Base-by-base conservation (phyloP, 1,140 invertebrate genomes). In the Hestina assimilis region DNA sequence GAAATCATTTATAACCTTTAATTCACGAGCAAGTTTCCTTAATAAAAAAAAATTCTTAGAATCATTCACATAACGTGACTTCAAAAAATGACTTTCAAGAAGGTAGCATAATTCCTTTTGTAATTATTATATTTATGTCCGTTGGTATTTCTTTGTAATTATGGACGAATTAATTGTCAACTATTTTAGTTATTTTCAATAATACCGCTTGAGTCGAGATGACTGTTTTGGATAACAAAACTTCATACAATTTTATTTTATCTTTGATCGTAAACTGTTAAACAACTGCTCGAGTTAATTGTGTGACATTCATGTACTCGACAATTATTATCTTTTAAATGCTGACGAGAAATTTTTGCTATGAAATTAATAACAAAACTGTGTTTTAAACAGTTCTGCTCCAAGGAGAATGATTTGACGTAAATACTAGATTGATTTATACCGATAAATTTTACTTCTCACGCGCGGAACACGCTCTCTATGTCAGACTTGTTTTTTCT, bases 111-210 rank as follows among this genome's bases (percentile, higher is more conserved):
- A 67, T 67, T 67, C 60, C 9, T 50, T 53, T 58, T 29, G 53
- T 59, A 67, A 67, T 67, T 67, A 53, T 53, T 26, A 67, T 67
- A 63, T 55, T 63, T 63, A 40, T 47, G 56, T 63, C 43, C 53
- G 52, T 21, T 21, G 46, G 50, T 63, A 57, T 52, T 38, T 33
- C 31, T 33, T 4, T 11, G 11, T 33, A 11, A 15, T 59, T 64
- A 60, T 54, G 33, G 40, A 60, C 24, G n/a, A n/a, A n/a, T 53
- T 53, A 53, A 53, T 53, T 53, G 51, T 42, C 41, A 24, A 17
- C 41, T 41, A 51, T 40, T 23, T 51, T 51, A 15, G 31, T 21
- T 28, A 52, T 42, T 52, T 52, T 31, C 28, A 52, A 12, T 28
- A 20, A 42, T 52, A 52, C 48, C 38, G 11, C 45, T 48, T 21